Conservation (phyloP, 1,140 invertebrate genomes). For the Bombyx mandarina region DNA sequence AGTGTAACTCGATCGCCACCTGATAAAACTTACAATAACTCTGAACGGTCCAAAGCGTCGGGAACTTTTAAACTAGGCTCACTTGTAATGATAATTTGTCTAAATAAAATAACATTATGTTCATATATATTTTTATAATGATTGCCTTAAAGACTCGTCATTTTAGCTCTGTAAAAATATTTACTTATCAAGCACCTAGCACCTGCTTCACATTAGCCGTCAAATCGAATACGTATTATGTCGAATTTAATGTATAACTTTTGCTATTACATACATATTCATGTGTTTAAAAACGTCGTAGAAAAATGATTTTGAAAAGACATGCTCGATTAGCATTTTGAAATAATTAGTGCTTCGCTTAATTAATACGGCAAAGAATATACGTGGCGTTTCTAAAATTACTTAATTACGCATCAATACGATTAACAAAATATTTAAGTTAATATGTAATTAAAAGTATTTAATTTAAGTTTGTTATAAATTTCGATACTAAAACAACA, state of each 20-base stretch:
- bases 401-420: not conserved
- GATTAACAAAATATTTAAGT: not conserved
- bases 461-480: not conserved
- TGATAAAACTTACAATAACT: conserved; percentile 26
- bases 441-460: not conserved
- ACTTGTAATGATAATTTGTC: no score
- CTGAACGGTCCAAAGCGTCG: conserved; percentile 20
- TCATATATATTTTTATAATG: no score
- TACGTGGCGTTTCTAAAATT: no score
- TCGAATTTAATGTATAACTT: conserved; percentile 65
- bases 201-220: conserved; percentile 68
- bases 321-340: conserved; percentile 51
- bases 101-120: no score
- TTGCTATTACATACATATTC: conserved; percentile 66
- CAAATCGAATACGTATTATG: conserved; percentile 42
- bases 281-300: conserved; percentile 51
- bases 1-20: conserved; percentile 43
- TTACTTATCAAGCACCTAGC: conserved; percentile 55
- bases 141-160: no score
- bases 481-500: not conserved
- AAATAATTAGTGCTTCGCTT: conserved; percentile 11
- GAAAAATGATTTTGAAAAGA: conserved; percentile 20
- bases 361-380: no score
- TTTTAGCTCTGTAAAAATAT: not conserved
- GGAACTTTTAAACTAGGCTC: conserved; percentile 23